phyloP scores from a whole-genome alignment of 1,140 invertebrate species.

The Gonatopus flavifemur region DNA sequence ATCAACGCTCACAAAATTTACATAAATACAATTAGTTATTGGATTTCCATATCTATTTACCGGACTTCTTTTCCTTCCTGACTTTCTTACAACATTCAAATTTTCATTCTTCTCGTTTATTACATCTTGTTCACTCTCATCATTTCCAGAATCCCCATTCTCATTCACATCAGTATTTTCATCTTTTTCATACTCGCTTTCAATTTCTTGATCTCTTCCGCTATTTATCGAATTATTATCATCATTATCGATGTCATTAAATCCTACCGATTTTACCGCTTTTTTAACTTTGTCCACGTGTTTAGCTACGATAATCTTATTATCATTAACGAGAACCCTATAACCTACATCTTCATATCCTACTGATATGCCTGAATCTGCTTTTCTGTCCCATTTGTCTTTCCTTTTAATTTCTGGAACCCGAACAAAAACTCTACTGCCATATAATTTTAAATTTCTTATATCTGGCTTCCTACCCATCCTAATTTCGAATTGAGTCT shows the following conservation, averaged over 20 bases:
- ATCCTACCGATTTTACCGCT: conserved; percentile 16
- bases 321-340: conserved; percentile 18
- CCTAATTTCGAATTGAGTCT: conserved; percentile 7
- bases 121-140: not conserved
- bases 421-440: conserved; percentile 20
- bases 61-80: not conserved
- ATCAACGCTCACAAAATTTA: not conserved
- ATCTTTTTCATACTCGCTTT: too few relatives aligned
- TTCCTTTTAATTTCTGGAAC: conserved; percentile 14
- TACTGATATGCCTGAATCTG: conserved; percentile 14
- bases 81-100: not conserved
- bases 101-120: conserved; percentile 3
- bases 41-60: not conserved
- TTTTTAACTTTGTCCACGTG: conserved; percentile 22
- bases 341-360: conserved; percentile 2
- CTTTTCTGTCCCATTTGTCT: conserved; percentile 19
- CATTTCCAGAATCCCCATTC: not conserved
- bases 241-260: conserved; percentile 8
- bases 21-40: conserved; percentile 3
- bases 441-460: conserved; percentile 16
- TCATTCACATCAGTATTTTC: too few relatives aligned
- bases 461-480: conserved; percentile 10
- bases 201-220: not conserved
- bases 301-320: conserved; percentile 18
- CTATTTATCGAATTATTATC: not conserved